These are phyloP conservation scores for Acanthisitta chloris DNA, from an alignment of 2,113 vertebrate genomes.

Conservation along the genomic window DNA sequence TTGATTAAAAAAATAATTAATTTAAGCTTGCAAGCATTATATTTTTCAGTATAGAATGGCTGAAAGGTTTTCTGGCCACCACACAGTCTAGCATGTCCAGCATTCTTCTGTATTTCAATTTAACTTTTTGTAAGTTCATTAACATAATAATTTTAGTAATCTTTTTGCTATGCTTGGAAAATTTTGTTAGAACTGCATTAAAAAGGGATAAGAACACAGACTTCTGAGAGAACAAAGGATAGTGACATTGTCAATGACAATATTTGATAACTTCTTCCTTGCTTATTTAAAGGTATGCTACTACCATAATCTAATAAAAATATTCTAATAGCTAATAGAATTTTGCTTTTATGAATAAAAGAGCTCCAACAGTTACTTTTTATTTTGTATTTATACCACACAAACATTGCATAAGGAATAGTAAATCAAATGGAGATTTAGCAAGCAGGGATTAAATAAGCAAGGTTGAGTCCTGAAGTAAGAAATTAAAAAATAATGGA, in stretches of 20 bases:
- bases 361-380: neutral
- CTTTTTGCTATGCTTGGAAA: neutral
- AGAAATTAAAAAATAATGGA: neutral
- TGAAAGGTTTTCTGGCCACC: neutral
- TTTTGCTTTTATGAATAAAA: neutral
- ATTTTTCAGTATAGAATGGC: neutral
- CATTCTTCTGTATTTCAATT: neutral
- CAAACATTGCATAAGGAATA: neutral
- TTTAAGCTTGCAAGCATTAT: neutral
- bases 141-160: neutral
- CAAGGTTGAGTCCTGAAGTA: neutral
- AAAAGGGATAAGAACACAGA: neutral
- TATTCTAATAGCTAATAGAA: neutral
- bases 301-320: neutral
- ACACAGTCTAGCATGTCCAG: neutral
- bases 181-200: neutral
- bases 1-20: neutral
- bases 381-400: neutral
- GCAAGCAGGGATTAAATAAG: neutral
- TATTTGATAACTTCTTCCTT: neutral
- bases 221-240: neutral
- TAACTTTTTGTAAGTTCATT: neutral
- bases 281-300: neutral
- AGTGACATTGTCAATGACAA: neutral
- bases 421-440: neutral